A percentile compares a stretch with the other conserved stretches of the same genome.
These are phyloP conservation scores for Piaya cayana DNA, from an alignment of 2,113 vertebrate genomes.

Conservation along the genomic window DNA sequence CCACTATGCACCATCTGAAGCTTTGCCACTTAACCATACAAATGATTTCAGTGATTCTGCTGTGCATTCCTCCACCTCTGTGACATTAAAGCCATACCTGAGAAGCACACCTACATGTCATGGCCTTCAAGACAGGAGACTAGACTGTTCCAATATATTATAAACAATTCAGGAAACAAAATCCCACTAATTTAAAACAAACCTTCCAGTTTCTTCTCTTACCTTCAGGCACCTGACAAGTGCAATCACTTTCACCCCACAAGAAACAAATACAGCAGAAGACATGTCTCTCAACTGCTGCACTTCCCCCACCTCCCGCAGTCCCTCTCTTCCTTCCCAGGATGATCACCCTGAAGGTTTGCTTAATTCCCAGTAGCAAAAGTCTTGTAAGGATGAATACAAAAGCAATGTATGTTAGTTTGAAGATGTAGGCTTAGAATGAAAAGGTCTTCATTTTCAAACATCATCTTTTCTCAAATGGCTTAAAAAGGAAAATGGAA, in stretches of 20 bases:
- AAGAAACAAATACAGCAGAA: slow-evolving; percentile 5
- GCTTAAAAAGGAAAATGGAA: background rate
- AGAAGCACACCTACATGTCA: slow-evolving; percentile 16
- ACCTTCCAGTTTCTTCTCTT: slow-evolving; percentile 9
- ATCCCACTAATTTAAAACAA: background rate
- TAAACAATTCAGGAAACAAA: background rate
- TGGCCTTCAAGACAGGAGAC: background rate
- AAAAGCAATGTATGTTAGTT: slow-evolving; percentile 22
- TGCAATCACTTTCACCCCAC: background rate
- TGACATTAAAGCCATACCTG: background rate
- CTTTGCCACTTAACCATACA: background rate
- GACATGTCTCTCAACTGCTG: background rate
- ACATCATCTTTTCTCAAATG: background rate
- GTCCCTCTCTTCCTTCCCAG: background rate
- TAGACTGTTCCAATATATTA: background rate
- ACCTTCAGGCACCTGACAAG: slow-evolving; percentile 32
- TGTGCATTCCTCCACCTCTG: background rate
- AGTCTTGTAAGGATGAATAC: slow-evolving; percentile 10
- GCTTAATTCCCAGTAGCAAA: background rate
- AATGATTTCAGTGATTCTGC: background rate
- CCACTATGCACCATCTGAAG: background rate
- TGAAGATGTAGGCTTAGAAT: background rate
- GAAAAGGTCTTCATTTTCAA: slow-evolving; percentile 2
- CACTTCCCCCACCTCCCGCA: background rate
- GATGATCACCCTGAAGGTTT: background rate